phyloP scores from a whole-genome alignment of 1,140 invertebrate species.

The Drosophila equinoxialis region DNA sequence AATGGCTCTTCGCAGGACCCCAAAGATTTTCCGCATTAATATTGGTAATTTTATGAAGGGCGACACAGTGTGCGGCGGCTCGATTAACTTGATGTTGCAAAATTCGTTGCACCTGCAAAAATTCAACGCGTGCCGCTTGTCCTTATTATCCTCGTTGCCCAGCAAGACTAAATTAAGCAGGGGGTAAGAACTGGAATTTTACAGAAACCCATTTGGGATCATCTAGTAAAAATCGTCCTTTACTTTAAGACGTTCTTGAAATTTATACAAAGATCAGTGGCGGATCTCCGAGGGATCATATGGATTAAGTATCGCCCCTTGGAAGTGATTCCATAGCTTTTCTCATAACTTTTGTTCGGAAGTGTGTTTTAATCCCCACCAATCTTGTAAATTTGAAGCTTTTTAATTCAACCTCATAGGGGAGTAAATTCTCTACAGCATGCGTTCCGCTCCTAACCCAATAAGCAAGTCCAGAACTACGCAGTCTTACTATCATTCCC shows the following conservation, averaged over 20 bases:
- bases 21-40: conserved; percentile 72
- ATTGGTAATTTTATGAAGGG: conserved; percentile 60
- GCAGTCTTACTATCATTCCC: too few species aligned
- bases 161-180: conserved; percentile 11
- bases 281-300: too few species aligned
- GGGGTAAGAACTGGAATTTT: conserved; percentile 22
- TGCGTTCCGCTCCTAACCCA: too few species aligned
- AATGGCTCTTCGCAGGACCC: conserved; percentile 21
- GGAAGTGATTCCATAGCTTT: too few species aligned
- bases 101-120: conserved; percentile 53
- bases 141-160: conserved; percentile 35
- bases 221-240: neutral
- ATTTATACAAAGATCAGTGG: too few species aligned
- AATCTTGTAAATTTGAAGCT: too few species aligned
- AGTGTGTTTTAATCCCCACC: too few species aligned
- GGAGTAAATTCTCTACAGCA: too few species aligned
- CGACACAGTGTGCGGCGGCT: conserved; percentile 16
- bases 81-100: conserved; percentile 5
- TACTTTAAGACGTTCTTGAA: neutral
- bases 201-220: neutral
- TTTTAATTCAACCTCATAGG: too few species aligned
- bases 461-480: too few species aligned
- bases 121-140: conserved; percentile 50
- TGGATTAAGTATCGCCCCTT: too few species aligned
- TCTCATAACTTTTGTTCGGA: too few species aligned